Evolutionary conservation across 2,797 vertebrate species (phyloP).

Genomic region (Bovichtus variegatus): DNA sequence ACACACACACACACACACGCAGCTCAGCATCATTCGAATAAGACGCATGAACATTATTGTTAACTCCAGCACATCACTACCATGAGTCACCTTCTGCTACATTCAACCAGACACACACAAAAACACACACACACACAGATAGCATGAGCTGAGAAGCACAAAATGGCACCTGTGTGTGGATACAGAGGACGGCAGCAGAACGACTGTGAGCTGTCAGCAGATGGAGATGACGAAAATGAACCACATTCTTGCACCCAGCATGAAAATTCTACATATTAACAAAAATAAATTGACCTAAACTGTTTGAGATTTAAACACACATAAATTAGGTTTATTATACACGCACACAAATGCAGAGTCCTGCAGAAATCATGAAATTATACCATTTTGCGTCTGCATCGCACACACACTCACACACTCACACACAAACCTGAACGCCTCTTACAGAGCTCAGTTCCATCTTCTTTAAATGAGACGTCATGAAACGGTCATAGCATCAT

Average conservation of each 20-base stretch:
- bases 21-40: conserved; percentile 64
- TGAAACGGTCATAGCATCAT: conserved; percentile 33
- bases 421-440: not conserved
- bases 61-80: conserved; percentile 72
- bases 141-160: conserved; percentile 67
- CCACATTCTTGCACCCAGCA: conserved; percentile 1
- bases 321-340: conserved; percentile 18
- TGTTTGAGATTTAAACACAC: not conserved
- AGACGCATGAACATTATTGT: conserved; percentile 74
- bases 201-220: conserved; percentile 26
- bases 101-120: conserved; percentile 45
- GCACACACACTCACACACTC: conserved; percentile 24
- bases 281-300: not conserved
- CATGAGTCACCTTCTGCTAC: conserved; percentile 76
- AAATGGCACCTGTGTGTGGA: conserved; percentile 79
- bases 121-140: conserved; percentile 19
- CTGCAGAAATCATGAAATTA: conserved; percentile 41
- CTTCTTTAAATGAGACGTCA: not conserved
- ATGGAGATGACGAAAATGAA: conserved; percentile 18
- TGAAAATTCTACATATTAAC: not conserved
- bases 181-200: conserved; percentile 54
- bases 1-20: conserved; percentile 29
- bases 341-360: conserved; percentile 4
- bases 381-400: conserved; percentile 53
- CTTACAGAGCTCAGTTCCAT: not conserved